These are phyloP conservation scores for pig (Sus scrofa) DNA, from an alignment of 2,113 vertebrate genomes.

Conservation along the genomic window DNA sequence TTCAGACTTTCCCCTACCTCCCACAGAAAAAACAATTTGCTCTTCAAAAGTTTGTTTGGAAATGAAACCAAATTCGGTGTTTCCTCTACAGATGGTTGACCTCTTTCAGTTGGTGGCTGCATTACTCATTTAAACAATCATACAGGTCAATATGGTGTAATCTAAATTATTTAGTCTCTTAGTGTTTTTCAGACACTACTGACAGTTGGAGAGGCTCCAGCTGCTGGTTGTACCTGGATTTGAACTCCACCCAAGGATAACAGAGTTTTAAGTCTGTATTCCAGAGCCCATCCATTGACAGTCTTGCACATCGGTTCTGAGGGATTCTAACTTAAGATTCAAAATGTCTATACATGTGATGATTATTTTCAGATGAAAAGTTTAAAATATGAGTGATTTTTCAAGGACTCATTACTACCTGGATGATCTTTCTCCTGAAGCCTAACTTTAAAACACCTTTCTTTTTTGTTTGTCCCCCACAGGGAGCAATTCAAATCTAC, in stretches of 20 bases:
- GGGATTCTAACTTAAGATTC: constrained; percentile 42
- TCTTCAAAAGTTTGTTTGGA: constrained; percentile 92
- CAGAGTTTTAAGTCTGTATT: constrained; percentile 80
- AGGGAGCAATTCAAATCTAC: constrained; percentile 91
- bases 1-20: constrained; percentile 89
- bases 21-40: constrained; percentile 88
- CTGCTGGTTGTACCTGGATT: constrained; percentile 91
- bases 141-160: constrained; percentile 91
- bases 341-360: not conserved
- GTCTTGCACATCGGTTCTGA: constrained; percentile 35
- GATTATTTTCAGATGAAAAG: constrained; percentile 67
- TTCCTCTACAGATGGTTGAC: constrained; percentile 93
- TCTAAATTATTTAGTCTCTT: constrained; percentile 94
- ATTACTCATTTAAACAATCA: constrained; percentile 93
- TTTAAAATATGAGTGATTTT: constrained; percentile 73
- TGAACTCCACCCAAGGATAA: constrained; percentile 88
- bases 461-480: constrained; percentile 88
- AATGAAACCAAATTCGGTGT: constrained; percentile 92
- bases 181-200: constrained; percentile 91
- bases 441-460: constrained; percentile 86
- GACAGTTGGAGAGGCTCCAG: constrained; percentile 90
- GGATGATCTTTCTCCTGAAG: constrained; percentile 71
- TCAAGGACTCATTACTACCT: constrained; percentile 74
- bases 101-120: constrained; percentile 91
- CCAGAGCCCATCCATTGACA: constrained; percentile 62